phyloP scores from a whole-genome alignment of 1,140 invertebrate genomes.

The Penaeus chinensis region DNA sequence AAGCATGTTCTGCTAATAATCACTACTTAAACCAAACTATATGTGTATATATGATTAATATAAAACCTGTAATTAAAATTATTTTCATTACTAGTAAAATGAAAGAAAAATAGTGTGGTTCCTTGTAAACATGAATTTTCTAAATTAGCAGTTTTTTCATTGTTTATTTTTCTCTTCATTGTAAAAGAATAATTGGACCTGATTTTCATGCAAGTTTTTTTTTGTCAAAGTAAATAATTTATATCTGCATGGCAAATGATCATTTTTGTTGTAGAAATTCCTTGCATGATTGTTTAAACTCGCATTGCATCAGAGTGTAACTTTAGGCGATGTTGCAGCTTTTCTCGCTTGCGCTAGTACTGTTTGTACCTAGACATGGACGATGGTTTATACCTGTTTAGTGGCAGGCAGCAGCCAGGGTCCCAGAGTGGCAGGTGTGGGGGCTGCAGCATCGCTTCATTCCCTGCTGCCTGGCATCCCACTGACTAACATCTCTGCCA shows the following conservation, averaged over 20 bases:
- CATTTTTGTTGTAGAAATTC: constrained; percentile 36
- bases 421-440: constrained; percentile 10
- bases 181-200: background rate
- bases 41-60: too few species aligned
- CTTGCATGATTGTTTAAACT: constrained; percentile 33
- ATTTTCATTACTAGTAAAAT: too few species aligned
- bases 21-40: too few species aligned
- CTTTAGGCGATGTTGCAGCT: constrained; percentile 36
- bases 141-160: too few species aligned
- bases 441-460: constrained; percentile 28
- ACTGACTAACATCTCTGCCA: constrained; percentile 2
- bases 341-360: constrained; percentile 9
- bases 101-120: too few species aligned
- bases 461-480: constrained; percentile 3
- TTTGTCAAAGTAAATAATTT: constrained; percentile 5
- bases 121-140: too few species aligned
- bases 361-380: background rate
- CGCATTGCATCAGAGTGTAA: constrained; percentile 19
- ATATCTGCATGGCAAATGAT: constrained; percentile 18
- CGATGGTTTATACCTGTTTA: constrained; percentile 20
- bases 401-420: constrained; percentile 27
- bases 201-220: constrained; percentile 15
- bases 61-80: too few species aligned
- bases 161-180: too few species aligned
- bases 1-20: constrained; percentile 36